These are phyloP conservation scores for Drosophila kikkawai DNA, from an alignment of 1,140 invertebrate species.

Conservation along the genomic window DNA sequence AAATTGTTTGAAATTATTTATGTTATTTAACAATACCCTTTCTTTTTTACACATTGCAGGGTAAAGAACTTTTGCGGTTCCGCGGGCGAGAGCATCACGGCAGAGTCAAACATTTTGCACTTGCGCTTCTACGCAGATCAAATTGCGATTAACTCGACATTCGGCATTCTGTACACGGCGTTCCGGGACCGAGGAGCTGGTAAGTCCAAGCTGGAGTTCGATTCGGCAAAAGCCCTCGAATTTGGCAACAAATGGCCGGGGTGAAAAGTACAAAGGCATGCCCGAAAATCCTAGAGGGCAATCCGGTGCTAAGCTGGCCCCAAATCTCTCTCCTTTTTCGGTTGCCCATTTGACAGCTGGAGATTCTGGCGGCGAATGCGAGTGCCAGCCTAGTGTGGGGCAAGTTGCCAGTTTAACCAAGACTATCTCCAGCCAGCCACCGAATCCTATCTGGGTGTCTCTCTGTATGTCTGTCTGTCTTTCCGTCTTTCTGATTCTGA, in stretches of 20 bases:
- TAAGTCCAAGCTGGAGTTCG: constrained; percentile 45
- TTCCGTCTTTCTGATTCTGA: constrained; percentile 7
- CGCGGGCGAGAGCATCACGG: constrained; percentile 89
- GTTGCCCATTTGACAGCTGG: constrained; percentile 38
- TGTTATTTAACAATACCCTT: neutral
- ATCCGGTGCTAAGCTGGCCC: constrained; percentile 63
- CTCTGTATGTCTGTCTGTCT: constrained; percentile 13
- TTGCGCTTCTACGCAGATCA: constrained; percentile 90
- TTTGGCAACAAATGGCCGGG: constrained; percentile 61
- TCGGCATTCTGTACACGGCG: constrained; percentile 90
- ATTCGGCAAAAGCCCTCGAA: constrained; percentile 61
- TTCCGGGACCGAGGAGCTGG: constrained; percentile 87
- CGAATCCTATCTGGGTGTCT: constrained; percentile 31
- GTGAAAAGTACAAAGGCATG: constrained; percentile 39
- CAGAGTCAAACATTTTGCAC: constrained; percentile 88
- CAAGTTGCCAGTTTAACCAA: constrained; percentile 28
- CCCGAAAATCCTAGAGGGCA: constrained; percentile 48
- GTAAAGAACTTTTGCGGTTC: constrained; percentile 92
- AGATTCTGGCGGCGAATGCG: neutral
- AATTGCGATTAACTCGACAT: constrained; percentile 88
- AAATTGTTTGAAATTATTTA: neutral
- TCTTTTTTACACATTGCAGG: constrained; percentile 60
- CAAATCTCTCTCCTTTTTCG: constrained; percentile 41
- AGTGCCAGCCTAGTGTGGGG: constrained; percentile 3
- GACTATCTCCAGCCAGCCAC: constrained; percentile 41